These are phyloP conservation scores for Pogonus chalceus DNA, from an alignment of 1,140 invertebrate species.

Conservation along the genomic window DNA sequence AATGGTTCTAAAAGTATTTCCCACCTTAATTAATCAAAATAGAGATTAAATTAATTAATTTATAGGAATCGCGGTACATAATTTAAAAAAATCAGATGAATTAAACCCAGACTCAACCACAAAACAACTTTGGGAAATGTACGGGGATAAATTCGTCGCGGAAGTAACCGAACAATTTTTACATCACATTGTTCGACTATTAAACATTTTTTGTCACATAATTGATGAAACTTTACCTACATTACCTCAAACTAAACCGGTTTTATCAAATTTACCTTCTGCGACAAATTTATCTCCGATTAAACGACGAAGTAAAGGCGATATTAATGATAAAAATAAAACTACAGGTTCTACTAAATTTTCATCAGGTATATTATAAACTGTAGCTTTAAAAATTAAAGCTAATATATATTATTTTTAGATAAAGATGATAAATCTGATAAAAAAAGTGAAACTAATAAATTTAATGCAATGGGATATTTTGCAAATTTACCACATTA, in stretches of 20 bases:
- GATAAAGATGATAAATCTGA: slow-evolving; percentile 23
- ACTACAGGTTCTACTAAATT: slow-evolving; percentile 17
- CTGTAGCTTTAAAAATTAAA: background rate
- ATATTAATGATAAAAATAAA: slow-evolving; percentile 25
- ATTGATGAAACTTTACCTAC: slow-evolving; percentile 60
- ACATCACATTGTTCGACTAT: slow-evolving; percentile 53
- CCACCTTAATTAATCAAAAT: too few relatives aligned
- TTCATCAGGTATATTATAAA: slow-evolving; percentile 3
- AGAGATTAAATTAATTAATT: too few relatives aligned
- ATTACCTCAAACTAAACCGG: slow-evolving; percentile 44
- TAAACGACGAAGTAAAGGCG: slow-evolving; percentile 35
- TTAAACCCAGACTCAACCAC: slow-evolving; percentile 10
- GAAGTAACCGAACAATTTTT: slow-evolving; percentile 50
- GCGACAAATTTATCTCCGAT: slow-evolving; percentile 38
- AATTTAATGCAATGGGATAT: slow-evolving; percentile 43
- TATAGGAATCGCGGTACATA: slow-evolving; percentile 28
- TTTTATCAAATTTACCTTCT: slow-evolving; percentile 38
- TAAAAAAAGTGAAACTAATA: slow-evolving; percentile 33
- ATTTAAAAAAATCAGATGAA: slow-evolving; percentile 21
- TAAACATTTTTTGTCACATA: slow-evolving; percentile 67
- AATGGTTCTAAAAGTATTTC: too few relatives aligned
- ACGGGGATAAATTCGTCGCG: slow-evolving; percentile 39
- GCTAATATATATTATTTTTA: slow-evolving; percentile 3
- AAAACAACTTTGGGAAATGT: slow-evolving; percentile 42
- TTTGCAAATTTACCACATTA: slow-evolving; percentile 64